These are phyloP conservation scores for Anguilla pacifica DNA, from an alignment of 2,797 vertebrate species.

Conservation along the genomic window DNA sequence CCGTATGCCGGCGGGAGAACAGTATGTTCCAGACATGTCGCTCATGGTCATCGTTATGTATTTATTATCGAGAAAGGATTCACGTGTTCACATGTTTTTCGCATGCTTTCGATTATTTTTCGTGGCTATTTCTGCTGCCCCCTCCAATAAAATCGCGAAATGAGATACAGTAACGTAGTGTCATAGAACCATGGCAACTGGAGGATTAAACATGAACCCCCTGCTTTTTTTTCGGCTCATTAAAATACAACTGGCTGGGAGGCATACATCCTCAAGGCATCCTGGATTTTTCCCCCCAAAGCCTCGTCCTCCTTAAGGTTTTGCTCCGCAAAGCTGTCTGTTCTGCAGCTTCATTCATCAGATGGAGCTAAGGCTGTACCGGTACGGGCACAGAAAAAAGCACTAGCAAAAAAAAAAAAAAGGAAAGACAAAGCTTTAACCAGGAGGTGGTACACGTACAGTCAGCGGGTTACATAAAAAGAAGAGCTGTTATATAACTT, in stretches of 20 bases:
- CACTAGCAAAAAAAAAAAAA: background rate
- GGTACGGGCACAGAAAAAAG: background rate
- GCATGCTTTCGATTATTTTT: background rate
- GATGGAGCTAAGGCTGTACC: background rate
- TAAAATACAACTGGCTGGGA: background rate
- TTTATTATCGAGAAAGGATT: too few relatives aligned
- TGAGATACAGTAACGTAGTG: background rate
- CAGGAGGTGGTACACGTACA: background rate
- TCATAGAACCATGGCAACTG: slow-evolving; percentile 12
- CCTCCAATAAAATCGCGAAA: background rate
- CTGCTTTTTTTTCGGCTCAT: background rate
- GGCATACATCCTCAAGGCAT: background rate
- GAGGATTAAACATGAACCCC: background rate
- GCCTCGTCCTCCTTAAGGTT: too few relatives aligned
- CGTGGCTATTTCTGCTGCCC: background rate
- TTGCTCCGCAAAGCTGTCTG: background rate
- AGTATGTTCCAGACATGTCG: too few relatives aligned
- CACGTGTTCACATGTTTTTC: background rate
- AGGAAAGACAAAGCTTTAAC: background rate
- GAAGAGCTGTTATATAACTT: background rate
- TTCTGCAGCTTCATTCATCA: background rate
- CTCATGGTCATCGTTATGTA: too few relatives aligned
- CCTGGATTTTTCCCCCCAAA: too few relatives aligned
- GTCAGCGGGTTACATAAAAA: background rate
- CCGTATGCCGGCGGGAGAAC: too few relatives aligned